Evolutionary conservation across 2,888 invertebrate species (phyloP).

Genomic region (Anticlea derivata): DNA sequence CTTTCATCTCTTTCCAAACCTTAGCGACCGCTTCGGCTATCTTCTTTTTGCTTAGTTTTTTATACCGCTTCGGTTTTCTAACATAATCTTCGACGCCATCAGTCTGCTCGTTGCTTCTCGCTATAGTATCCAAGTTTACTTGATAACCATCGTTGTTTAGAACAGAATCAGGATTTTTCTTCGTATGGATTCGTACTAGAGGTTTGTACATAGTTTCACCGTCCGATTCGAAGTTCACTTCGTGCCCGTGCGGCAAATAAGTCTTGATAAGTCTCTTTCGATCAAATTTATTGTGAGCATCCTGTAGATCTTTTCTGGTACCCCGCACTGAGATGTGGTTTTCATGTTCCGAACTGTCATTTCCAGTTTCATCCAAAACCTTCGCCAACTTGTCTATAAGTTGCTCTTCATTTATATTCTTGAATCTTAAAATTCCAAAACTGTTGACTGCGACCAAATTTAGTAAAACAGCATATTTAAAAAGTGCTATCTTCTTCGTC

Average conservation of each 20-base stretch:
- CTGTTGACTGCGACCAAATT: conserved; percentile 9
- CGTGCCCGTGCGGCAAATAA: conserved; percentile 40
- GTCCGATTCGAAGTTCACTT: conserved; percentile 38
- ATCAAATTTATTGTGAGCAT: conserved; percentile 1
- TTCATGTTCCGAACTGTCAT: background rate
- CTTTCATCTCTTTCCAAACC: conserved; percentile 1
- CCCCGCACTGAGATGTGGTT: background rate
- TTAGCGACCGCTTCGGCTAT: too few relatives aligned
- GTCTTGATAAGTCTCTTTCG: conserved; percentile 36
- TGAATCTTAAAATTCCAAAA: conserved; percentile 7
- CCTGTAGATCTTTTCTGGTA: background rate
- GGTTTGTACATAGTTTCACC: conserved; percentile 40
- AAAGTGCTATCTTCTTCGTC: background rate
- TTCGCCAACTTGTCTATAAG: background rate
- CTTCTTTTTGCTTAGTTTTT: background rate
- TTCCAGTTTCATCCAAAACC: background rate
- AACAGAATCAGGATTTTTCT: conserved; percentile 17
- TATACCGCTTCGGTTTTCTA: background rate
- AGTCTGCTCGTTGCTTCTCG: background rate
- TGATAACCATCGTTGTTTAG: conserved; percentile 8
- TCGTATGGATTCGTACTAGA: conserved; percentile 39
- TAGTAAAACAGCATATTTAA: conserved; percentile 24
- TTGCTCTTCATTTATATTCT: conserved; percentile 13
- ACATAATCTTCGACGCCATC: background rate
- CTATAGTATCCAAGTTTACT: conserved; percentile 3